Evolutionary conservation across 1,140 invertebrate genomes (phyloP), one percentile per base, ranked within the genome.

Genomic region (Rhizoglyphus robini): DNA sequence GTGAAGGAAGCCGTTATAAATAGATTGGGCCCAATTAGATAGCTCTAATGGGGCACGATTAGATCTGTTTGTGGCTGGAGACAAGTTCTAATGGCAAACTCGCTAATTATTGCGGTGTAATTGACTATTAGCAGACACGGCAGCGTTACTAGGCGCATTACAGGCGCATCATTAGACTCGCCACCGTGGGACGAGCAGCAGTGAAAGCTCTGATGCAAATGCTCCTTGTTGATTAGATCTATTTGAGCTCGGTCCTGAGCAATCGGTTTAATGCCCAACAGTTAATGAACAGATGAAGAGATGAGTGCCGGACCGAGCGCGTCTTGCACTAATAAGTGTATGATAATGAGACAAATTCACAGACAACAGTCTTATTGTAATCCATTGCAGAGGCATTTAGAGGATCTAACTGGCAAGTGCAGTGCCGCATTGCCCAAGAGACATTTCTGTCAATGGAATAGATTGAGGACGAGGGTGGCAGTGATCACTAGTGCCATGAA

Each of bases 41-140:
- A n/a, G n/a, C n/a, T n/a, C n/a, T n/a, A 46, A 15, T 46, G 18
- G 36, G 8, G 36, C 18, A n/a, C 51, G 51, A 54, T 54, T 54
- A 54, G 51, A 32, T 54, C 51, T 8, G 23, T 32, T 54, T 25
- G 23, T 8, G 51, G n/a, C n/a, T n/a, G n/a, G 15, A 25, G 51
- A 54, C 23, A 25, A 8, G n/a, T 20, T 54, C 8, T 54, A 54
- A 25, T 54, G 51, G 51, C 8, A 15, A 54, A 54, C 23, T 54
- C 51, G 51, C 51, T 54, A 54, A 54, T 54, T 54, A 54, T 54
- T 54, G 51, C 51, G 20, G 23, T 23, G 8, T 54, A 54, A 54
- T 54, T 54, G 51, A 8, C 51, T 54, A 54, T 54, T 54, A 54
- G 51, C 51, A 20, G 20, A 5, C 8, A 54, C 23, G 23, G 41